Base-by-base conservation (phyloP, 2,113 vertebrate genomes). In the Pseudorhombus dupliciocellatus region DNA sequence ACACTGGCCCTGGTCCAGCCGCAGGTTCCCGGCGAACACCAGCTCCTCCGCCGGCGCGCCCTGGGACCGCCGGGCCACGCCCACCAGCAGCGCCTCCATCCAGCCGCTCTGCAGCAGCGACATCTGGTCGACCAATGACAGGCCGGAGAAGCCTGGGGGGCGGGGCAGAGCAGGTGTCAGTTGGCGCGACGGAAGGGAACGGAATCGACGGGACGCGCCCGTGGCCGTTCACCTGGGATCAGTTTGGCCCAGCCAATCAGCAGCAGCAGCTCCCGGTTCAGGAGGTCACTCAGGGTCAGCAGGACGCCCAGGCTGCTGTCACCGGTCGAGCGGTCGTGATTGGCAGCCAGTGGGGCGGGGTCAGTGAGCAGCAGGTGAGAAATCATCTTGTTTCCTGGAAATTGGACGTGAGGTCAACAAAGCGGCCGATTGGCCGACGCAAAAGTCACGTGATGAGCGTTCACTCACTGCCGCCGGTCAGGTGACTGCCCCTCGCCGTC, bases 161-260 rank as follows among this genome's bases (percentile, higher is more conserved):
- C 1, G 10, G 54, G 18, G n/a, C 44, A 37, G 50, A 9, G 7
- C 28, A 4, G 58, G 20, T 8, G 55, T 57, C 55, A 28, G 22
- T 18, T 30, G 4, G 4, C 5, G 7, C 10, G 28, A 56, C 2
- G 20, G 34, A 12, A 37, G 9, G 12, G 25, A 37, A 37, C 4
- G 4, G 4, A 37, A 37, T 11, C 10, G 10, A 11, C 0, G 24
- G n/a, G 5, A 8, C 20, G 25, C 14, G 52, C 37, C 10, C 21
- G 28, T 10, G 20, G 4, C 21, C 12, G 21, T 9, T 6, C 89
- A 95, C 94, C 94, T 92, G 94, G 94, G 22, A 94, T 93, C 80
- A 93, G 89, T 73, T 94, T 94, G 34, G 91, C 89, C 94, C 94
- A 94, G 81, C 91, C 88, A 46, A 94, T 94, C 87, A 94, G 85